Evolutionary conservation across 1,140 invertebrate genomes (phyloP).

Genomic region (Drosophila burlai): DNA sequence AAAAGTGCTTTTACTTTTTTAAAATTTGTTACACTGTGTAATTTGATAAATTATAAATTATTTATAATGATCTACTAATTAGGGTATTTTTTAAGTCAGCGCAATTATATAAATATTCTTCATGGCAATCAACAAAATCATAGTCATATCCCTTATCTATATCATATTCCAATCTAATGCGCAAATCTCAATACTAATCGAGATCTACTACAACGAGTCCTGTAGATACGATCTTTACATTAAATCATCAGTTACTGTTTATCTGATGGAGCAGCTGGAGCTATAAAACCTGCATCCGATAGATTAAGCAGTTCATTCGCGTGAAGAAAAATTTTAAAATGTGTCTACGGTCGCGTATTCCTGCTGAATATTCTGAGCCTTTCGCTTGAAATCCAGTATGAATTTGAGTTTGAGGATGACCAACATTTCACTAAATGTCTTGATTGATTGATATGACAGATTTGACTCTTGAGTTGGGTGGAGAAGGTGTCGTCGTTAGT

Average conservation of each 20-base stretch:
- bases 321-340: background rate
- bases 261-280: background rate
- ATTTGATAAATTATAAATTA: too few species aligned
- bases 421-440: background rate
- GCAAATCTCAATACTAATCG: too few species aligned
- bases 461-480: background rate
- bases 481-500: background rate
- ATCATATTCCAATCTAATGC: too few species aligned
- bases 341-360: background rate
- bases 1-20: too few species aligned
- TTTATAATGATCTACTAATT: too few species aligned
- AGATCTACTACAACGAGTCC: too few species aligned
- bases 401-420: slow-evolving; percentile 15
- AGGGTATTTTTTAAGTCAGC: too few species aligned
- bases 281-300: background rate
- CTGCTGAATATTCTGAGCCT: background rate
- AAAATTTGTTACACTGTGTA: too few species aligned
- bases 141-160: too few species aligned
- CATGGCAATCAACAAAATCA: too few species aligned
- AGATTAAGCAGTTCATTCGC: background rate
- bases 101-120: too few species aligned
- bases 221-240: too few species aligned
- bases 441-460: background rate
- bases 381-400: slow-evolving; percentile 1
- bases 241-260: background rate